These are phyloP conservation scores for Leucopsar rothschildi DNA, from an alignment of 2,113 vertebrate genomes.

Conservation along the genomic window DNA sequence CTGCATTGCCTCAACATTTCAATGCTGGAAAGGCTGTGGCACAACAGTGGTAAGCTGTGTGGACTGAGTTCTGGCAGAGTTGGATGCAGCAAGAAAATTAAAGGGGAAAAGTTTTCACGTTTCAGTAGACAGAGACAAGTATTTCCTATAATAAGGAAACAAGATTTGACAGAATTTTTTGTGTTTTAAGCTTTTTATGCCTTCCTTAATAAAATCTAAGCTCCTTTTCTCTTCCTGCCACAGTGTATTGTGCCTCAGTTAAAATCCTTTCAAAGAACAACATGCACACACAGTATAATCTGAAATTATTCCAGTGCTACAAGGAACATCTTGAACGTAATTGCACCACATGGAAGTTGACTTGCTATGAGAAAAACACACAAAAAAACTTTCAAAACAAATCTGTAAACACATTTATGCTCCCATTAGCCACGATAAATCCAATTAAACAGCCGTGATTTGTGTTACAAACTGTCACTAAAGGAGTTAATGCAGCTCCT, in stretches of 20 bases:
- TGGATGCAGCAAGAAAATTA: neutral
- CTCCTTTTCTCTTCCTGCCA: neutral
- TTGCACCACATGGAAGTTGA: slow-evolving; percentile 53
- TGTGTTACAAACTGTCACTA: neutral
- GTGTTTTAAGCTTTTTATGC: neutral
- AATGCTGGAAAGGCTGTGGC: neutral
- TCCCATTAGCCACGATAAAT: slow-evolving; percentile 50
- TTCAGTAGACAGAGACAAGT: neutral
- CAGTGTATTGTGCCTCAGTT: neutral
- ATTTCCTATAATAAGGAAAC: neutral
- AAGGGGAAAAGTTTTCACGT: neutral
- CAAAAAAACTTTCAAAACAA: slow-evolving; percentile 61
- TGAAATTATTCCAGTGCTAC: slow-evolving; percentile 28
- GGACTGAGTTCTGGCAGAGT: neutral
- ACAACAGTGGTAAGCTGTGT: neutral
- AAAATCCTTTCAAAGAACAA: slow-evolving; percentile 5
- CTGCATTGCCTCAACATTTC: neutral
- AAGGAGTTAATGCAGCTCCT: slow-evolving; percentile 25
- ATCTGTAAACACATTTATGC: slow-evolving; percentile 53
- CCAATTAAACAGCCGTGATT: slow-evolving; percentile 51
- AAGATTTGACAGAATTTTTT: neutral
- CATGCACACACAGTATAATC: neutral
- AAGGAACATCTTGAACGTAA: slow-evolving; percentile 48
- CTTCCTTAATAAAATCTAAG: neutral
- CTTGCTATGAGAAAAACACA: slow-evolving; percentile 43